Percentiles rank a stretch among this genome's conserved stretches.
phyloP scores from a whole-genome alignment of 1,140 invertebrate genomes.

The Drosophila parabipectinata region DNA sequence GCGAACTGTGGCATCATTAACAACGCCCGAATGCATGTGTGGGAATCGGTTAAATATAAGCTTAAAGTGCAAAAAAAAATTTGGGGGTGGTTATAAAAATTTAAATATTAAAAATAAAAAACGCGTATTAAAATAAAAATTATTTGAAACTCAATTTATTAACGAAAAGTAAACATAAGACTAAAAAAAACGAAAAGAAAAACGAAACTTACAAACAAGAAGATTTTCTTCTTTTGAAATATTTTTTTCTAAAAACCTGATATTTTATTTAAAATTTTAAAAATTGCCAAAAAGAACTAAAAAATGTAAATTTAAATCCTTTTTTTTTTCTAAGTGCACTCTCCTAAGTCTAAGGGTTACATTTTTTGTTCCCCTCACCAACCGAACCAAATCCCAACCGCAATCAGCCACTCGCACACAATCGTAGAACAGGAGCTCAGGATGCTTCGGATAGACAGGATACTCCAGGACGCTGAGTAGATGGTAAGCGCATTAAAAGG shows the following conservation, averaged over 20 bases:
- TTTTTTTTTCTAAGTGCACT: constrained; percentile 9
- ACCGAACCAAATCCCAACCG: constrained; percentile 15
- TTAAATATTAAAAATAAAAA: neutral
- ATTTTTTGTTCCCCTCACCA: neutral
- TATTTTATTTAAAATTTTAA: neutral
- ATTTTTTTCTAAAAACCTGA: too few species aligned
- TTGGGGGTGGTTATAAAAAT: too few species aligned
- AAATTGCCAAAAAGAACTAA: too few species aligned
- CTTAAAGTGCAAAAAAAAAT: constrained; percentile 9
- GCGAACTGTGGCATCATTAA: constrained; percentile 58
- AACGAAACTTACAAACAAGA: too few species aligned
- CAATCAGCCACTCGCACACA: constrained; percentile 17
- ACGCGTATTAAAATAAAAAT: too few species aligned
- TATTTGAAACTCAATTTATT: neutral
- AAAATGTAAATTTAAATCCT: too few species aligned
- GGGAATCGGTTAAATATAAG: constrained; percentile 18
- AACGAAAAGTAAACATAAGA: too few species aligned
- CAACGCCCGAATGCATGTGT: constrained; percentile 32
- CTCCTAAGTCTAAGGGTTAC: constrained; percentile 9
- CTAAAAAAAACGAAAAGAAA: too few species aligned
- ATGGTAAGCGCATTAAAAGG: constrained; percentile 61
- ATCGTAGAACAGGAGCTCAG: constrained; percentile 33
- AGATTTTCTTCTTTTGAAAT: too few species aligned
- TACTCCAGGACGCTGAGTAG: constrained; percentile 29
- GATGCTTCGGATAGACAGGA: constrained; percentile 16